Percentiles rank a stretch among this genome's conserved stretches.
These are phyloP conservation scores for Zele albiditarsus DNA, from an alignment of 2,888 invertebrate genomes.

Conservation along the genomic window DNA sequence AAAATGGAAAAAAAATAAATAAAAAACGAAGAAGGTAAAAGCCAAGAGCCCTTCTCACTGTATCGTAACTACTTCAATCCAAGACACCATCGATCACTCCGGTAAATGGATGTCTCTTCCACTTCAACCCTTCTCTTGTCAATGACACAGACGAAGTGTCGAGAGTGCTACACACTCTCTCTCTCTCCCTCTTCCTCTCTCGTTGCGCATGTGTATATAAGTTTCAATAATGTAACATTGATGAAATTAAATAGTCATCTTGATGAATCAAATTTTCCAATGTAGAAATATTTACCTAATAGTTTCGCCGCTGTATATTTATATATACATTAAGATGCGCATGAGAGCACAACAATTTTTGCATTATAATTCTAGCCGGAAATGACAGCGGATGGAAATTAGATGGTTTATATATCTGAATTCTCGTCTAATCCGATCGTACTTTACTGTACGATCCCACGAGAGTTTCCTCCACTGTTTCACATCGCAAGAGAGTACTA, in stretches of 20 bases:
- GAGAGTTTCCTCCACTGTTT: not conserved
- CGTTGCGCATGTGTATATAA: not conserved
- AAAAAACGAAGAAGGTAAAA: not conserved
- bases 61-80: constrained; percentile 7
- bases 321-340: not conserved
- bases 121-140: not conserved
- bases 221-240: not conserved
- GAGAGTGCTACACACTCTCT: not conserved
- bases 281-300: not conserved
- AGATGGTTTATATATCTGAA: not conserved
- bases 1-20: not conserved
- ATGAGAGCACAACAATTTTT: not conserved
- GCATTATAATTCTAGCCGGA: not conserved
- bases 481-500: constrained; percentile 11
- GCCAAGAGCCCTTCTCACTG: not conserved
- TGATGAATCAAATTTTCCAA: not conserved
- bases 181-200: too few relatives aligned
- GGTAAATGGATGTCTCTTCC: constrained; percentile 3
- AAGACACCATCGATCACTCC: constrained; percentile 8
- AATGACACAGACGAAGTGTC: not conserved
- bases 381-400: constrained; percentile 8
- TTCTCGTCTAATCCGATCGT: constrained; percentile 19
- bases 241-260: not conserved
- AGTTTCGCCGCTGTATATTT: not conserved
- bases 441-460: constrained; percentile 10